These are phyloP conservation scores for Python bivittatus DNA, from an alignment of 2,113 vertebrate species.

Conservation along the genomic window DNA sequence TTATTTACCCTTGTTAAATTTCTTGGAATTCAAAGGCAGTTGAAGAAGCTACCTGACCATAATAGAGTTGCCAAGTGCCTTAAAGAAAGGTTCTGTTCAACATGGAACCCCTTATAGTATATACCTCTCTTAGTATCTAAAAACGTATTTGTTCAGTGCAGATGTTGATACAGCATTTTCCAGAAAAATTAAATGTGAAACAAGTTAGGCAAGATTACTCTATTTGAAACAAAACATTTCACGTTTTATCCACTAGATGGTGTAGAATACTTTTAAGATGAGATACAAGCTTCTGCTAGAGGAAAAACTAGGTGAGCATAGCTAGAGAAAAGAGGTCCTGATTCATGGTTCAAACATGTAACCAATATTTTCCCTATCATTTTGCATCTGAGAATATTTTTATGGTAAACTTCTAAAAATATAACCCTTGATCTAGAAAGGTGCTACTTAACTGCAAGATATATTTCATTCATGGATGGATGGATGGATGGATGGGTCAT, in stretches of 20 bases:
- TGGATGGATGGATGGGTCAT: no score
- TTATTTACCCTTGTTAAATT: background rate
- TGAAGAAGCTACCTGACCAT: background rate
- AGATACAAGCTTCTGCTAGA: background rate
- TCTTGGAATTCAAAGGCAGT: no score
- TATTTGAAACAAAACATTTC: background rate
- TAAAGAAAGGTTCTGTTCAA: background rate
- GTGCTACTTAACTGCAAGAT: background rate
- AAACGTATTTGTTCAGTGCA: background rate
- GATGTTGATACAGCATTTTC: background rate
- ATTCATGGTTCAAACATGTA: background rate
- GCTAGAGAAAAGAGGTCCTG: background rate
- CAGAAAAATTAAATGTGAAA: background rate
- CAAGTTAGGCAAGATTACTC: background rate
- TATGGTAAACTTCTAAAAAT: background rate
- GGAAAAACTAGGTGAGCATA: background rate
- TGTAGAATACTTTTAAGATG: background rate
- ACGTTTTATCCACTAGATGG: conserved; percentile 18
- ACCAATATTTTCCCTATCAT: background rate
- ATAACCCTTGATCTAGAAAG: background rate
- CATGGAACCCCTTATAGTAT: background rate
- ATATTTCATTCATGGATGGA: no score
- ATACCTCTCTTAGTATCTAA: background rate
- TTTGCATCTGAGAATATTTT: background rate
- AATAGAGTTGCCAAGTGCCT: background rate